These are phyloP conservation scores for Halocynthia roretzi DNA, from an alignment of 23 tunicate genomes.

Conservation along the genomic window DNA sequence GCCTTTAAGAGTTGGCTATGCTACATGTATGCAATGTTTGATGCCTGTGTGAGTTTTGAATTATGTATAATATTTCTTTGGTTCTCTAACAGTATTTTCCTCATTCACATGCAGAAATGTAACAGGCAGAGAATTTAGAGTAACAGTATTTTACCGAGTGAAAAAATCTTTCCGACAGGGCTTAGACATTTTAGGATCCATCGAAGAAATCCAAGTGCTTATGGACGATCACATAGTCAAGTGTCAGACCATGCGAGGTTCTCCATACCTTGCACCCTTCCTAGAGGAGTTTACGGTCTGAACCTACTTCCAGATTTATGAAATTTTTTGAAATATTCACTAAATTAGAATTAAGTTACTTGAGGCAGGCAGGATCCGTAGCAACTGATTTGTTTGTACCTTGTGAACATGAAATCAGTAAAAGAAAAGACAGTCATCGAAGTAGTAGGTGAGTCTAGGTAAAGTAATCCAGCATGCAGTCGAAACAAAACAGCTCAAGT, in stretches of 20 bases:
- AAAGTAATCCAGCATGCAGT: too few species aligned
- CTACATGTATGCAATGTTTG: too few species aligned
- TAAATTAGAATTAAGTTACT: neutral
- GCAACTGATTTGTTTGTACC: neutral
- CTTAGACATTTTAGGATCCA: constrained; percentile 40
- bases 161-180: constrained; percentile 24
- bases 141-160: neutral
- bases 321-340: neutral
- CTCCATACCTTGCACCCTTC: constrained; percentile 81
- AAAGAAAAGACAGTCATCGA: too few species aligned
- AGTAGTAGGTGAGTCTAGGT: too few species aligned
- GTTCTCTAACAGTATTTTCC: too few species aligned
- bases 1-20: too few species aligned
- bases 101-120: too few species aligned
- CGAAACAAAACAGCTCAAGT: neutral
- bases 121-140: neutral
- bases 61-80: too few species aligned
- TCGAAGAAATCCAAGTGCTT: constrained; percentile 77
- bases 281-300: constrained; percentile 73
- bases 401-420: too few species aligned
- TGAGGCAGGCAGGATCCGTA: neutral
- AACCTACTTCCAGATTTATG: neutral
- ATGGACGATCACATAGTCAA: constrained; percentile 93
- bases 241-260: constrained; percentile 82
- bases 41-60: too few species aligned